Evolutionary conservation across 2,797 vertebrate species (phyloP).

Genomic region (Alca torda): DNA sequence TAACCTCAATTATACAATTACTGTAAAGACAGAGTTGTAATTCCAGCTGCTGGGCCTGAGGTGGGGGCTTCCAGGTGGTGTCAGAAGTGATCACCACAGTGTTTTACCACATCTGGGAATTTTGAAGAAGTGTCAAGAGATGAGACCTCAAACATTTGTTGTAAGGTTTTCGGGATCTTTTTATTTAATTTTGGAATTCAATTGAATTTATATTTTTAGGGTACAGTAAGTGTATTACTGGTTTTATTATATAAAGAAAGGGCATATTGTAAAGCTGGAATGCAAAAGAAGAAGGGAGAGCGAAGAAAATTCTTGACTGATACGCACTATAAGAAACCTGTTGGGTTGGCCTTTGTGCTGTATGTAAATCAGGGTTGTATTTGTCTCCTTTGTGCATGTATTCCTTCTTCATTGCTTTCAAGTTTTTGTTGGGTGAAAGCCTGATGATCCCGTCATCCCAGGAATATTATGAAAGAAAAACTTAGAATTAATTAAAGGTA

Average conservation of each 20-base stretch:
- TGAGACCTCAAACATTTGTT: conserved; percentile 60
- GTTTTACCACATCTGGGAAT: conserved; percentile 62
- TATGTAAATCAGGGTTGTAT: neutral
- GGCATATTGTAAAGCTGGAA: neutral
- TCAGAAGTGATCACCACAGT: conserved; percentile 54
- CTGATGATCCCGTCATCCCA: conserved; percentile 63
- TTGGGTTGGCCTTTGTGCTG: neutral
- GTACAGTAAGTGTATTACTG: neutral
- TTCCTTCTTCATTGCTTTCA: neutral
- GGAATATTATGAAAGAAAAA: conserved; percentile 55
- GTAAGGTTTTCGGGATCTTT: conserved; percentile 22
- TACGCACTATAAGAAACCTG: neutral
- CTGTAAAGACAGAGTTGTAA: conserved; percentile 73
- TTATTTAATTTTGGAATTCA: neutral
- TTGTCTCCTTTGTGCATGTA: neutral
- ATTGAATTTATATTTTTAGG: neutral
- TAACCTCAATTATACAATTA: conserved; percentile 69
- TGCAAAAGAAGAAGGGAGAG: neutral
- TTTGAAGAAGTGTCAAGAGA: conserved; percentile 63
- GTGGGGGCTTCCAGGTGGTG: conserved; percentile 53
- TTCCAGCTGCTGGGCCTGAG: conserved; percentile 73
- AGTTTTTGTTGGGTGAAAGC: conserved; percentile 73
- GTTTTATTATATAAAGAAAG: neutral
- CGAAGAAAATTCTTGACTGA: neutral
- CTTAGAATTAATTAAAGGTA: conserved; percentile 62